Evolutionary conservation across 2,888 invertebrate genomes (phyloP).

Genomic region (Oegoconia quadripuncta): DNA sequence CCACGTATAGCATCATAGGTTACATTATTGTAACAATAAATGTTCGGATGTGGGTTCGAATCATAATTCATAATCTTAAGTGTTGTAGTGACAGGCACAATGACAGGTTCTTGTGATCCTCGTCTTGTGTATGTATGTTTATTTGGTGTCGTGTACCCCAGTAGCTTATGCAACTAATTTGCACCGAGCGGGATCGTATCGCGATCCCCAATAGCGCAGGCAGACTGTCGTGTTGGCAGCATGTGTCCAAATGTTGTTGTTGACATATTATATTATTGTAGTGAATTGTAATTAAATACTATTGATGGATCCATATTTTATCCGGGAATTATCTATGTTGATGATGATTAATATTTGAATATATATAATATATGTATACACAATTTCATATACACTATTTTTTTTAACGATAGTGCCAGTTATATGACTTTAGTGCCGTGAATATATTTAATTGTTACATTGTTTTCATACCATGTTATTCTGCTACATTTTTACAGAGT

Average conservation of each 20-base stretch:
- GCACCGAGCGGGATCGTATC: background rate
- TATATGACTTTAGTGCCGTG: constrained; percentile 36
- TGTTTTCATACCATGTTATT: constrained; percentile 64
- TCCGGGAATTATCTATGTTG: constrained; percentile 61
- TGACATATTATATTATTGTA: constrained; percentile 63
- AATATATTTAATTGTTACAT: constrained; percentile 66
- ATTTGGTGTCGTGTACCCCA: too few species aligned
- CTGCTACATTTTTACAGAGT: constrained; percentile 46
- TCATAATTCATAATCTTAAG: too few species aligned
- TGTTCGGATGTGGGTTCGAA: too few species aligned
- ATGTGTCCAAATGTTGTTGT: constrained; percentile 62
- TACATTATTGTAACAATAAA: background rate
- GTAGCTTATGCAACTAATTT: too few species aligned
- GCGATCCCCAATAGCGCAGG: constrained; percentile 14
- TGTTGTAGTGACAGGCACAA: too few species aligned
- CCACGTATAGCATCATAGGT: too few species aligned
- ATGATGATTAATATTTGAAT: constrained; percentile 59
- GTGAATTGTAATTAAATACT: constrained; percentile 62
- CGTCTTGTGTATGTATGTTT: too few species aligned
- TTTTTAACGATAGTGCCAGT: constrained; percentile 55
- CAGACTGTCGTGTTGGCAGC: constrained; percentile 37
- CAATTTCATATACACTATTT: constrained; percentile 68
- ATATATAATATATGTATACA: constrained; percentile 43
- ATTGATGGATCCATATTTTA: constrained; percentile 65
- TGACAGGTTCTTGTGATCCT: too few species aligned